A percentile compares a stretch with the other conserved stretches of the same genome.
Conservation (phyloP, 2,888 invertebrate species). For the Yponomeuta plumbellus region DNA sequence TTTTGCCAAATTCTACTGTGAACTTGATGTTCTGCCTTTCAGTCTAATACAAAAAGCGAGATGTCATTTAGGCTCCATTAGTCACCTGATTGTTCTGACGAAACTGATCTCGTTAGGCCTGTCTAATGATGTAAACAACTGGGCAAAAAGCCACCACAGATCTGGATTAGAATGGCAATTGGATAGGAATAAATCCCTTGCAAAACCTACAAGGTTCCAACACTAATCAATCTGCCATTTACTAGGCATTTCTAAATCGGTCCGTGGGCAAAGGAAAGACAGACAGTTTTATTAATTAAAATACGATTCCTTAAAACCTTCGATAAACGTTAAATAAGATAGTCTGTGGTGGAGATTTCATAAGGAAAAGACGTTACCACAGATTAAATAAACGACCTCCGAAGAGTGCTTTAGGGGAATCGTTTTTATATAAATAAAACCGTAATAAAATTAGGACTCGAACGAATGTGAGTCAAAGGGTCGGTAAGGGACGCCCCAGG, state of each 20-base stretch:
- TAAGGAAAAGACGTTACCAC: too few species aligned
- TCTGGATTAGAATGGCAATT: not conserved
- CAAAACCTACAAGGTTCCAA: not conserved
- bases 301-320: too few species aligned
- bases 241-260: not conserved
- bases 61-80: not conserved
- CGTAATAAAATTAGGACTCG: too few species aligned
- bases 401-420: too few species aligned
- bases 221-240: not conserved
- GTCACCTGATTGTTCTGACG: not conserved
- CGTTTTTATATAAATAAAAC: too few species aligned
- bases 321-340: too few species aligned
- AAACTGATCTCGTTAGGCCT: not conserved
- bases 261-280: too few species aligned
- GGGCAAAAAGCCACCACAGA: not conserved
- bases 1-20: not conserved
- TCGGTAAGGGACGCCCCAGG: too few species aligned
- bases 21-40: not conserved
- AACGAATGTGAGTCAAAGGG: too few species aligned
- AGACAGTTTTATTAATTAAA: too few species aligned
- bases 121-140: not conserved
- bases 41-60: not conserved
- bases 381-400: too few species aligned
- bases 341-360: too few species aligned
- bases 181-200: not conserved